Evolutionary conservation across 2,113 vertebrate species (phyloP).

Genomic region (Cottus gobio): DNA sequence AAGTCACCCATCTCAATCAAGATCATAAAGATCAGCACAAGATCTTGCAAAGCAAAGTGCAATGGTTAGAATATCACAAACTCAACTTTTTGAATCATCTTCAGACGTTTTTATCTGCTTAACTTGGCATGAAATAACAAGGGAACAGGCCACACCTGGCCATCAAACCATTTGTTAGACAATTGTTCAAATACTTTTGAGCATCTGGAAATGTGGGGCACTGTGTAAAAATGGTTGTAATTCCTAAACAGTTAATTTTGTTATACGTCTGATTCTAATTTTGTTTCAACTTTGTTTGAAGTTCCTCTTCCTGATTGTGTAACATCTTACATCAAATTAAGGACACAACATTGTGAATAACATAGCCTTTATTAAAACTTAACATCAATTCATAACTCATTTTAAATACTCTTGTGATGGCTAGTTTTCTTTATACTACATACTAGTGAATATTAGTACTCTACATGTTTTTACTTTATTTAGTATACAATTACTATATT

Average conservation of each 20-base stretch:
- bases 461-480: constrained; percentile 55
- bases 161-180: too few relatives aligned
- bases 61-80: too few relatives aligned
- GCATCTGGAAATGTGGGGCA: too few relatives aligned
- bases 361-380: constrained; percentile 74
- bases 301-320: not conserved
- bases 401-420: constrained; percentile 62
- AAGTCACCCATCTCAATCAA: not conserved
- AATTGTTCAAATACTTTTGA: too few relatives aligned
- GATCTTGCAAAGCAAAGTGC: not conserved
- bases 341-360: constrained; percentile 38
- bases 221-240: too few relatives aligned
- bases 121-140: too few relatives aligned
- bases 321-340: constrained; percentile 23
- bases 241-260: too few relatives aligned
- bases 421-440: constrained; percentile 52
- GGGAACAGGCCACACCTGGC: too few relatives aligned
- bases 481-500: not conserved
- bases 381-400: constrained; percentile 57
- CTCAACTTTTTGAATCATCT: too few relatives aligned
- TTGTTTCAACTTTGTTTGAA: not conserved
- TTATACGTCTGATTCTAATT: too few relatives aligned
- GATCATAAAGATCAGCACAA: not conserved
- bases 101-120: too few relatives aligned
- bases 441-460: constrained; percentile 66